Percentiles rank a stretch among this genome's conserved stretches.
Conservation (phyloP, 2,888 invertebrate genomes). For the Drosophila aldrichi region DNA sequence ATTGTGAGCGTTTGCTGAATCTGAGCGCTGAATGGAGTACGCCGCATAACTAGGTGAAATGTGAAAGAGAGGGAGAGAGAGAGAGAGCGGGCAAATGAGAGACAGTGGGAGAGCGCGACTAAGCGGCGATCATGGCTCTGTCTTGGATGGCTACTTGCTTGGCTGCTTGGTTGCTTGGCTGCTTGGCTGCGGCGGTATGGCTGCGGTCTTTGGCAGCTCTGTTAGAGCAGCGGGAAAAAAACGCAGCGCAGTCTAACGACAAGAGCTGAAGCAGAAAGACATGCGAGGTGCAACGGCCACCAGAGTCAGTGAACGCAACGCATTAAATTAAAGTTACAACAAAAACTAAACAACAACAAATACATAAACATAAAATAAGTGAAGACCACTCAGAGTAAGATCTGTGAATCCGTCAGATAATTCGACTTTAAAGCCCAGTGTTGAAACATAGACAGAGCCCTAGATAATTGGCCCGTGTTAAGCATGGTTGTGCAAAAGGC, state of each 20-base stretch:
- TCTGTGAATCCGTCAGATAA: conserved; percentile 1
- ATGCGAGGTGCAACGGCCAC: conserved; percentile 75
- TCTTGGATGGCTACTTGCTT: conserved; percentile 36
- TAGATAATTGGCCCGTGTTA: neutral
- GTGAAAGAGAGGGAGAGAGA: conserved; percentile 17
- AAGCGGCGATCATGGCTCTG: conserved; percentile 29
- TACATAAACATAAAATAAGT: conserved; percentile 19
- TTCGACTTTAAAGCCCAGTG: conserved; percentile 23
- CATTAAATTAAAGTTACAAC: conserved; percentile 16
- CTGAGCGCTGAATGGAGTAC: conserved; percentile 53
- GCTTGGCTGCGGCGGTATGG: conserved; percentile 22
- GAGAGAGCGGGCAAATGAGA: neutral
- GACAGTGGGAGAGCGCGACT: conserved; percentile 17
- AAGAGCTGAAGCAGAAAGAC: conserved; percentile 77
- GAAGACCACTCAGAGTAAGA: conserved; percentile 2
- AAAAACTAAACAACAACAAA: conserved; percentile 1
- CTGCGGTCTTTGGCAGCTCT: conserved; percentile 41
- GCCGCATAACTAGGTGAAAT: conserved; percentile 52
- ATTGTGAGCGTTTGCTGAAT: conserved; percentile 44
- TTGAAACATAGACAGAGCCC: neutral
- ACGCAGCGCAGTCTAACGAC: conserved; percentile 71
- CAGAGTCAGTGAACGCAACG: conserved; percentile 74
- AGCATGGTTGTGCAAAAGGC: conserved; percentile 67
- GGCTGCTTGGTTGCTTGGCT: conserved; percentile 31
- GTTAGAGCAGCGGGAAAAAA: conserved; percentile 60